Conservation (phyloP, 2,797 vertebrate genomes). For the Falco concolor region DNA sequence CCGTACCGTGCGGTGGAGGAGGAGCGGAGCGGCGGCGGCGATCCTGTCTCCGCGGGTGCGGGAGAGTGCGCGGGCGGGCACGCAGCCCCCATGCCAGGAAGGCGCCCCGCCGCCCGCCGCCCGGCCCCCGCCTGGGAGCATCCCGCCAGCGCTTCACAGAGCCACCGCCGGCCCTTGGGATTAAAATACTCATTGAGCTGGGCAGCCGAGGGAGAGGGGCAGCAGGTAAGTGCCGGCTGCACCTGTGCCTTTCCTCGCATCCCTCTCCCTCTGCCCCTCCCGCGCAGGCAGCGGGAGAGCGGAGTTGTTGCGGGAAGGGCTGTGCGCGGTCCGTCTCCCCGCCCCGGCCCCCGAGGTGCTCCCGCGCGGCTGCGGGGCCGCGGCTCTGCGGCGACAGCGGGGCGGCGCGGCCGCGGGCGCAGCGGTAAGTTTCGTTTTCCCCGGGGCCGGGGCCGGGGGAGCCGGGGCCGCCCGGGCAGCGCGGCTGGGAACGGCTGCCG, state of each 20-base stretch:
- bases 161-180: conserved; percentile 16
- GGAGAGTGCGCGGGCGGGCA: neutral
- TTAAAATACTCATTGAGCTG: conserved; percentile 27
- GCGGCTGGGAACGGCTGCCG: neutral
- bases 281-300: neutral
- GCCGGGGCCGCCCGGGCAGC: neutral
- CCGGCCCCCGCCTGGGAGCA: conserved; percentile 3
- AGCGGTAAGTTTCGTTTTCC: neutral
- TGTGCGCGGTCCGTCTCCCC: neutral
- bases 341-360: neutral
- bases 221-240: conserved; percentile 43
- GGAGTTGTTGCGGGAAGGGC: neutral
- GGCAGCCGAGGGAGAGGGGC: neutral
- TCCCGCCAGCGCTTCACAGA: conserved; percentile 18
- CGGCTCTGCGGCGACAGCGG: neutral
- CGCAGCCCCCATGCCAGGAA: conserved; percentile 10
- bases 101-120: neutral
- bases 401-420: neutral
- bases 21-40: neutral
- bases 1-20: neutral
- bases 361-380: neutral
- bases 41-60: neutral
- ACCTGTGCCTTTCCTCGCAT: neutral
- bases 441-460: neutral
- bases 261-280: neutral